Evolutionary conservation across 2,888 invertebrate genomes (phyloP), one percentile per base, ranked within the genome.

Genomic region (Apodemia duryi): DNA sequence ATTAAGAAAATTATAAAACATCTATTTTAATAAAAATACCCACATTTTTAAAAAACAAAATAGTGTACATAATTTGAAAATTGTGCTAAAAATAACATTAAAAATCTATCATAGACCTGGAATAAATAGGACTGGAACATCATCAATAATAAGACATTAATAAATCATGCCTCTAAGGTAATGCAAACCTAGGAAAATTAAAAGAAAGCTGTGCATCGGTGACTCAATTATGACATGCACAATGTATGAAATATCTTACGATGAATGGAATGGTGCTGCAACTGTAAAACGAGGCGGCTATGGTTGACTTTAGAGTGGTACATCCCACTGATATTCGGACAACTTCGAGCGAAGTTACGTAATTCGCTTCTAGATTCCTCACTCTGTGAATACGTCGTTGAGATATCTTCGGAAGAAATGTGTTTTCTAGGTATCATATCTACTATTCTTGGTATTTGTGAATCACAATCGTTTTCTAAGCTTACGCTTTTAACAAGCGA

Each of bases 171-270:
- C 54, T 54, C 29, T 54, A 54, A 54, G 54, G 54, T 5, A 54
- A 54, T 54, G 54, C 29, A 54, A 54, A 54, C 29, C 54, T 54
- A 54, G 32, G 11, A 54, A 54, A 54, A 54, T 7, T 29, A 54
- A 54, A 54, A 54, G 7, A 9, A 54, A 54, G 54, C 54, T 57
- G 32, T 57, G 57, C 57, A 32, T 54, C 10, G 54, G 54, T 57
- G 13, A 57, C 32, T 32, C 11, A 11, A 29, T 57, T 57, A 32
- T 32, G 57, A 57, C 88, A 88, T 88, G 89, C 89, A 81, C 83
- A 82, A 77, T 73, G 78, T 73, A 74, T 69, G 74, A 76, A 76
- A 78, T 76, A 79, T 80, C 89, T 89, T 88, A 88, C 88, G 73
- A 79, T 82, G 68, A 74, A 71, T 71, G 70, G 67, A 64, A 66